Base-by-base conservation (phyloP, 30 jellyfish, hydroid and myxozoan species). In the Hydractinia echinata region DNA sequence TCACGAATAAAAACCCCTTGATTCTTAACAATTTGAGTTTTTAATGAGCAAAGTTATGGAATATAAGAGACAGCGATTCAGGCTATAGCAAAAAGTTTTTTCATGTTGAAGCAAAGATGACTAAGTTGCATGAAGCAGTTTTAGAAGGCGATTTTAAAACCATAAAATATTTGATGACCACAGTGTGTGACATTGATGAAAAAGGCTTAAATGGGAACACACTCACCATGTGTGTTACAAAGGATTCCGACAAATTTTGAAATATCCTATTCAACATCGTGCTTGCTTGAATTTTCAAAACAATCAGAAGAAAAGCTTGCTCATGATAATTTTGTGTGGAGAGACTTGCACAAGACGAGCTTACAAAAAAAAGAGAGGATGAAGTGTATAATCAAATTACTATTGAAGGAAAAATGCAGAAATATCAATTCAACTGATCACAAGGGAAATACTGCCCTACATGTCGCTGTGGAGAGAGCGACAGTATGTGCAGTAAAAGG, bases 221-320 rank as follows among this genome's bases (percentile, higher is more conserved):
- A 13, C 51, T 51, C 74, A 64, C 18, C 4, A n/a, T 13, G 74
- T 6, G 19, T 64, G 74, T 64, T 64, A n/a, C 19, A 44, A 51
- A 64, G 39, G 74, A 64, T n/a, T 1, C 18, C 39, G 19, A 64
- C 19, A 64, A 64, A 51, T 64, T 6, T 4, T 64, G 19, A 13
- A 6, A 64, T 7, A 44, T 7, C 39, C 4, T 44, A n/a, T 64
- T n/a, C 10, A 64, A 7, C 9, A 64, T 64, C 6, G 74, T 6
- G 74, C 74, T 64, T 64, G 39, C 39, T n/a, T 64, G 19, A 64
- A 64, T 64, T 44, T n/a, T n/a, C 74, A 64, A 13, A 64, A 64
- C 2, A 51, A 64, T 44, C 19, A 64, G 10, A 51, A 51, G 7
- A 44, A 64, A 64, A 64, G 51, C 5, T 51, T 51, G 9, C 39